Percentiles rank a stretch among this genome's conserved stretches.
phyloP scores from a whole-genome alignment of 2,888 invertebrate species.

The Homarus gammarus region DNA sequence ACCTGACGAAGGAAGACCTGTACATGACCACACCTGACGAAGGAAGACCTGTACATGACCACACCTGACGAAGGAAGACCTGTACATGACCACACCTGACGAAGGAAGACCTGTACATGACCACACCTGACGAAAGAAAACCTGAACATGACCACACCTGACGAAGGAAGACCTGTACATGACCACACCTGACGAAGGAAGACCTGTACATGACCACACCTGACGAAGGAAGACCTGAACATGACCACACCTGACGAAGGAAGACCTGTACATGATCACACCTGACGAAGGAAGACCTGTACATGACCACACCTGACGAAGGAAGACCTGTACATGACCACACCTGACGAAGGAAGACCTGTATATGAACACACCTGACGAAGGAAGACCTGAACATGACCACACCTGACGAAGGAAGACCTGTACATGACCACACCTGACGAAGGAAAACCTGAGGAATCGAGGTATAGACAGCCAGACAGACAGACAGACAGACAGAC shows the following conservation, averaged over 20 bases:
- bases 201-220: slow-evolving; percentile 94
- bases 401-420: slow-evolving; percentile 84
- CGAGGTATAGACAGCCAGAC: neutral
- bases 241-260: slow-evolving; percentile 10
- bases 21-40: neutral
- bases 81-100: slow-evolving; percentile 79
- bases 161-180: neutral
- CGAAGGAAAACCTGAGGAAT: too few relatives aligned
- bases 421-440: neutral
- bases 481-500: too few relatives aligned
- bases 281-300: slow-evolving; percentile 82
- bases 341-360: slow-evolving; percentile 99
- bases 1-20: slow-evolving; percentile 82
- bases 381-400: slow-evolving; percentile 88
- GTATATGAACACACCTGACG: slow-evolving; percentile 71
- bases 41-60: slow-evolving; percentile 88
- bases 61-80: slow-evolving; percentile 98
- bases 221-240: slow-evolving; percentile 79
- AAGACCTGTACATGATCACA: slow-evolving; percentile 91
- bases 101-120: slow-evolving; percentile 86
- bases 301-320: neutral
- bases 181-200: slow-evolving; percentile 12
- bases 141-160: neutral
- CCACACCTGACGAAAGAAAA: slow-evolving; percentile 85
- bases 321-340: slow-evolving; percentile 89